phyloP scores from a whole-genome alignment of 2,113 vertebrate genomes.

The Cairina moschata region DNA sequence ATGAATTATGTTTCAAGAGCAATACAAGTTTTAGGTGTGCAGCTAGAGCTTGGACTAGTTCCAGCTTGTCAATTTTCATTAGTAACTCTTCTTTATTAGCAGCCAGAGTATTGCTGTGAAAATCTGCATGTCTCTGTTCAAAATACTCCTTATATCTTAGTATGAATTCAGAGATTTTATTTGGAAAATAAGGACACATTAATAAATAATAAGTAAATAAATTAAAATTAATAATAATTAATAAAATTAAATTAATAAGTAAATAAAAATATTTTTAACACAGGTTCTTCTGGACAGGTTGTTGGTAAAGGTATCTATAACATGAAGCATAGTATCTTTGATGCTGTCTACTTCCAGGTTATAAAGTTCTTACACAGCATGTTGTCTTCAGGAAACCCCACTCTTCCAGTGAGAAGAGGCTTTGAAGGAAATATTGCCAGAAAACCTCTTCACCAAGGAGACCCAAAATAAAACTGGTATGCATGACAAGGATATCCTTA shows the following conservation, averaged over 20 bases:
- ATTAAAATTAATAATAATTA: too few relatives aligned
- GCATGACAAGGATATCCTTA: background rate
- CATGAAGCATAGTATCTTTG: background rate
- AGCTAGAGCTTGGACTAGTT: background rate
- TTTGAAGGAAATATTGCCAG: background rate
- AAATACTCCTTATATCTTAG: background rate
- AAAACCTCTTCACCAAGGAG: background rate
- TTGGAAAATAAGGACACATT: background rate
- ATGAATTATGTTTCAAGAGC: background rate
- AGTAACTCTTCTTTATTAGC: background rate
- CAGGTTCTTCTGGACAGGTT: background rate
- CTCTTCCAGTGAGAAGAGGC: background rate
- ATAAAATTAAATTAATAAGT: too few relatives aligned
- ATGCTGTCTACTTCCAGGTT: background rate
- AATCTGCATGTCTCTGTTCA: background rate
- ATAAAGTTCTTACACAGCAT: background rate
- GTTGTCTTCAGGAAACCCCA: background rate
- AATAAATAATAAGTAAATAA: background rate
- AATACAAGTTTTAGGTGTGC: background rate
- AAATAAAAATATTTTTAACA: background rate
- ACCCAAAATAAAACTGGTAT: background rate
- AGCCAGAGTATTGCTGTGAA: background rate
- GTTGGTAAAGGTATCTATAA: background rate
- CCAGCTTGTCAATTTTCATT: conserved; percentile 13
- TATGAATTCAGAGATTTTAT: background rate